Base-by-base conservation (phyloP, 30 jellyfish, hydroid and myxozoan species). In the Cassiopea xamachana region DNA sequence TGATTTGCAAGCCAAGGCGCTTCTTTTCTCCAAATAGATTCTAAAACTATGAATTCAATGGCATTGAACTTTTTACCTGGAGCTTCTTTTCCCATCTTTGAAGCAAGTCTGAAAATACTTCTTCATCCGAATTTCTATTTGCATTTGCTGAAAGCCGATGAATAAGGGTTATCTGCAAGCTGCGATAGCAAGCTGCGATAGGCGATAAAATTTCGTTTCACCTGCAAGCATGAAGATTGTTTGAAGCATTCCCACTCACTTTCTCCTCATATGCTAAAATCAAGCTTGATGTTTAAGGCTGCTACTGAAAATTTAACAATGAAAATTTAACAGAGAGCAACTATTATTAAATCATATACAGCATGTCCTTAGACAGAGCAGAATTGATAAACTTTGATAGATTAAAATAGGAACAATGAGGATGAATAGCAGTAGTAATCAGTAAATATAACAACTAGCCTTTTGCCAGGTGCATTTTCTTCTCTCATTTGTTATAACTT, bases 211-310 rank as follows among this genome's bases (percentile, higher is more conserved):
- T 64, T 27, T 2, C 6, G 2, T 64, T 64, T 17, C 15, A 5
- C 8, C 8, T 64, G 43, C 39, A 64, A 27, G 43, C 74, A 14
- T 64, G 74, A 13, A 9, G 43, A 17, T 17, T 64, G 74, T 64
- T 64, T 64, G 74, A 64, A 64, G 74, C 74, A 64, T 64, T 14
- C 27, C 74, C 8, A 64, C 2, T 17, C 74, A 2, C 15, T 4
- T 27, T 4, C 8, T 64, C 15, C 0, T 7, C 15, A 5, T 4
- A 0, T 4, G 0, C 74, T 17, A 27, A 64, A 27, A 64, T 64
- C 74, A 68, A 5, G 43, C 51, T 79, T 79, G 87, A 79, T 79
- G 87, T 16, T 48, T 79, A 79, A 79, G 87, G 87, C 75, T 79
- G 87, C 87, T 1, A n/a, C 27, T 55, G 7, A 55, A 55, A 55